Percentiles rank a stretch among this genome's conserved stretches.
phyloP scores from a whole-genome alignment of 2,888 invertebrate species.

The Tenthredo notha region DNA sequence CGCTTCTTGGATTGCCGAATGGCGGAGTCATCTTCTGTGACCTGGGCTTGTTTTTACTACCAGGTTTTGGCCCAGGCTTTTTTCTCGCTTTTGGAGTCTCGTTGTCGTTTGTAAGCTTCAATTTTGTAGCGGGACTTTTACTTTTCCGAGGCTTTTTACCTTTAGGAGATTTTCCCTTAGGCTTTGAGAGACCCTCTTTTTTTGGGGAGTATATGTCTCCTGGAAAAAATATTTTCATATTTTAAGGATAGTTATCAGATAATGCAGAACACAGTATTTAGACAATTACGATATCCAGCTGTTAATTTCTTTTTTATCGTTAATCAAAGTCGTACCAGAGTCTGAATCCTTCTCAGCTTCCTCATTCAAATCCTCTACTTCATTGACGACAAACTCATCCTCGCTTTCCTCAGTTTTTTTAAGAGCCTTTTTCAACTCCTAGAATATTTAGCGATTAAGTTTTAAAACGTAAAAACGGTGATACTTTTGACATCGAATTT shows the following conservation, averaged over 20 bases:
- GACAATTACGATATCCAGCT: background rate
- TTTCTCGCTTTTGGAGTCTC: conserved; percentile 73
- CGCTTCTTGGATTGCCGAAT: conserved; percentile 55
- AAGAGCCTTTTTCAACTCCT: conserved; percentile 78
- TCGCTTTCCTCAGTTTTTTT: conserved; percentile 79
- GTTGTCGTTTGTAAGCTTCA: conserved; percentile 64
- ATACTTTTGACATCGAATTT: background rate
- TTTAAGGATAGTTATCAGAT: background rate
- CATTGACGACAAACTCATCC: conserved; percentile 80
- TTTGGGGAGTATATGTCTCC: conserved; percentile 75
- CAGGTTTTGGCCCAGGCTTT: conserved; percentile 77
- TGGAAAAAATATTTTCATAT: conserved; percentile 57
- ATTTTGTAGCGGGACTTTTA: conserved; percentile 71
- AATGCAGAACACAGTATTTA: background rate
- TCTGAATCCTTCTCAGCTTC: conserved; percentile 77
- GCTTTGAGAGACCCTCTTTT: conserved; percentile 67
- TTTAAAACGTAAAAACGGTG: background rate
- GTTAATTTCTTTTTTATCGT: background rate
- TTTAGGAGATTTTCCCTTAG: conserved; percentile 72
- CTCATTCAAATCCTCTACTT: conserved; percentile 77
- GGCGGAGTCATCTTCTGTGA: conserved; percentile 65
- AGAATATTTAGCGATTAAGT: conserved; percentile 43
- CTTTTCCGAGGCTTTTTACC: conserved; percentile 68
- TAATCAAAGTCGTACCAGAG: conserved; percentile 68
- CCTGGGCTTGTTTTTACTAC: conserved; percentile 74